phyloP scores from a whole-genome alignment of 2,113 vertebrate genomes.

The Boulengeromyrus knoepffleri region DNA sequence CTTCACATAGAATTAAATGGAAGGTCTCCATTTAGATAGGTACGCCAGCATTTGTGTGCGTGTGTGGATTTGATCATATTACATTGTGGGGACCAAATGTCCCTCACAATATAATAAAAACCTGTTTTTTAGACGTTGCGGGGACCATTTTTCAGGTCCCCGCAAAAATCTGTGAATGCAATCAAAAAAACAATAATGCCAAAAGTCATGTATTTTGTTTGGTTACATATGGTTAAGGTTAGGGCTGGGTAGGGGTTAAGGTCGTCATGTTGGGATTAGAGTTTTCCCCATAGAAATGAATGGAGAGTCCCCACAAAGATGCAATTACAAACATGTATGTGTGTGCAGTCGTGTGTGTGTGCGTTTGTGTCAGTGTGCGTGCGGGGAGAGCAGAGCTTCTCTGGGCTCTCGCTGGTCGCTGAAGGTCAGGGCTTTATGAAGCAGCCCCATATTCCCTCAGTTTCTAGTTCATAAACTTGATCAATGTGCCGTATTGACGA shows the following conservation, averaged over 20 bases:
- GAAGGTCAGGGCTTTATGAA: background rate
- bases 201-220: too few species aligned
- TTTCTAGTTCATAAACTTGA: slow-evolving; percentile 1
- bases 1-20: background rate
- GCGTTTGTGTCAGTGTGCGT: background rate
- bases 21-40: too few species aligned
- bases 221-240: too few species aligned
- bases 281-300: background rate
- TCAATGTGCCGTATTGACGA: slow-evolving; percentile 13
- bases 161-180: too few species aligned
- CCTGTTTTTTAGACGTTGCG: too few species aligned
- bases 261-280: background rate
- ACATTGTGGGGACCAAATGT: too few species aligned
- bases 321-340: background rate
- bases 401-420: background rate
- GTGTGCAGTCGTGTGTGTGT: background rate
- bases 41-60: background rate
- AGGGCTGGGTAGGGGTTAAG: too few species aligned
- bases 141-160: too few species aligned
- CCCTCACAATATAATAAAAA: too few species aligned
- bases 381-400: slow-evolving; percentile 35
- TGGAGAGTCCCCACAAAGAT: background rate
- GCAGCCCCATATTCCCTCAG: background rate
- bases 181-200: too few species aligned
- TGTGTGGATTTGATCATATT: background rate